Conservation (phyloP, 2,113 vertebrate genomes). For the Heptranchias perlo region DNA sequence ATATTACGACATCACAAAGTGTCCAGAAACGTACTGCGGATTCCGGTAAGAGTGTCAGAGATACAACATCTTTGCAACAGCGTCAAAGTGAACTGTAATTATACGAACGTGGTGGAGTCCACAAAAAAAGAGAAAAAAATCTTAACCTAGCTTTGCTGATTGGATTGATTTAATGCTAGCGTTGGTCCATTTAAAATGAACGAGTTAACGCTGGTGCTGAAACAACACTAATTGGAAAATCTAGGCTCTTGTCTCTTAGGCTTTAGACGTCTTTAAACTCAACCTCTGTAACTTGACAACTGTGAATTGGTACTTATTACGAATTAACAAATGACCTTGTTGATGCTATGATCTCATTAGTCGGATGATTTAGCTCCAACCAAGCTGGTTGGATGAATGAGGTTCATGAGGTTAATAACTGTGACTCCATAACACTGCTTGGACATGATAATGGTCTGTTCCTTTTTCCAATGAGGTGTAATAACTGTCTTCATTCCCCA, state of each 20-base stretch:
- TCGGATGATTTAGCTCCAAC: not conserved
- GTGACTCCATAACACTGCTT: not conserved
- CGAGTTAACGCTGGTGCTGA: not conserved
- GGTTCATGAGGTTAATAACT: not conserved
- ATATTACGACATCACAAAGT: not conserved
- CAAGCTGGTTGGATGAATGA: not conserved
- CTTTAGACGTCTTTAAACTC: not conserved
- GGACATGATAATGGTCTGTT: not conserved
- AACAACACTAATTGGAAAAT: not conserved
- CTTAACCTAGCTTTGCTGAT: not conserved
- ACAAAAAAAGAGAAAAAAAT: not conserved
- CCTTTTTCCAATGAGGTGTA: not conserved
- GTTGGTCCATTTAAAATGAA: not conserved
- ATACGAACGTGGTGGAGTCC: not conserved
- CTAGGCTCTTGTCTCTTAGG: not conserved
- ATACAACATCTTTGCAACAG: not conserved
- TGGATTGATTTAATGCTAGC: not conserved
- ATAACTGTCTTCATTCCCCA: not conserved
- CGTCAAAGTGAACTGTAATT: not conserved
- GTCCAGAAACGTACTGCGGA: not conserved
- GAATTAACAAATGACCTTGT: conserved; percentile 9
- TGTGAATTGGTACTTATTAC: not conserved
- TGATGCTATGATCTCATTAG: not conserved
- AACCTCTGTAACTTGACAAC: conserved; percentile 12
- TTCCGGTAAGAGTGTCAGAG: not conserved